Conservation (phyloP, 2,113 vertebrate genomes). For the Australoheros scitulus region DNA sequence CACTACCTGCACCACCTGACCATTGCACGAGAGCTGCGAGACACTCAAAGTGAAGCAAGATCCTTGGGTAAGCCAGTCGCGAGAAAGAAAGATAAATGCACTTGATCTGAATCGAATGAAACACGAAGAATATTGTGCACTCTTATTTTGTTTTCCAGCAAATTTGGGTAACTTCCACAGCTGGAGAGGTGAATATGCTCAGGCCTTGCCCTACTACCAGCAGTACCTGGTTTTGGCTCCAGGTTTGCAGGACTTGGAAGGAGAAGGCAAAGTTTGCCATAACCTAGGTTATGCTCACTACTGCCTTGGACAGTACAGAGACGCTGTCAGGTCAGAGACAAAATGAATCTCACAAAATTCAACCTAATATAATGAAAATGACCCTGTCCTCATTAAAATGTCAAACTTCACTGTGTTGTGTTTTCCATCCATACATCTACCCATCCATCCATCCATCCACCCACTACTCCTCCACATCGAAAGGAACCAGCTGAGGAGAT, state of each 20-base stretch:
- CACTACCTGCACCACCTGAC: slow-evolving; percentile 95
- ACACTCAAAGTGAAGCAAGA: slow-evolving; percentile 90
- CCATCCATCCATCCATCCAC: background rate
- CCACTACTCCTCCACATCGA: background rate
- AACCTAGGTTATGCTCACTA: slow-evolving; percentile 96
- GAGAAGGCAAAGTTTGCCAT: slow-evolving; percentile 94
- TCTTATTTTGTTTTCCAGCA: slow-evolving; percentile 56
- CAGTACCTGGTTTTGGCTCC: slow-evolving; percentile 89
- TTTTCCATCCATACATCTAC: background rate
- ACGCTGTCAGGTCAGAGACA: slow-evolving; percentile 84
- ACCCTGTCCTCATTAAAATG: background rate
- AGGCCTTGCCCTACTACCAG: slow-evolving; percentile 92
- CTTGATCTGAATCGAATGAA: background rate
- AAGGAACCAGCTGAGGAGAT: background rate
- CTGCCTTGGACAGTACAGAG: slow-evolving; percentile 91
- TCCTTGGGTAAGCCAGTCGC: slow-evolving; percentile 84
- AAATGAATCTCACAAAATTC: background rate
- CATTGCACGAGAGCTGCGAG: slow-evolving; percentile 90
- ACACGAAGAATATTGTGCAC: background rate
- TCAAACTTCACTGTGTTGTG: background rate
- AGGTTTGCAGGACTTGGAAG: slow-evolving; percentile 93
- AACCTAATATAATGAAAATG: background rate
- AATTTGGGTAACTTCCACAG: slow-evolving; percentile 97
- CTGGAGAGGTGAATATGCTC: slow-evolving; percentile 88
- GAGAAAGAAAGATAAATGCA: background rate